phyloP scores from a whole-genome alignment of 2,888 invertebrate species.

The Cactoblastis cactorum region DNA sequence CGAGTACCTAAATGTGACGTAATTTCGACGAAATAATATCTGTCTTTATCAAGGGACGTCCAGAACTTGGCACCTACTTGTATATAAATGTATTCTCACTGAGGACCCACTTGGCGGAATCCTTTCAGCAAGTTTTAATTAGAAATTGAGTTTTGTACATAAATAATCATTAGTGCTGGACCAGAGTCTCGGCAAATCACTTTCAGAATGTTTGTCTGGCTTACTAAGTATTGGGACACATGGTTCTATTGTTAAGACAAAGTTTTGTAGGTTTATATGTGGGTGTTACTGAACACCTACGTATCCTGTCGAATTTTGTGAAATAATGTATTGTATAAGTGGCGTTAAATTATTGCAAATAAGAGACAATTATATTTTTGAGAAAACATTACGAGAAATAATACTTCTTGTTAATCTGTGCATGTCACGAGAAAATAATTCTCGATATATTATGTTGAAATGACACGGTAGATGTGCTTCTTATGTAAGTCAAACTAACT shows the following conservation, averaged over 20 bases:
- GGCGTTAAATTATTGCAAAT: too few species aligned
- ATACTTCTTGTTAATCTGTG: too few species aligned
- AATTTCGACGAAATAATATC: not conserved
- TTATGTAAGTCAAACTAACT: too few species aligned
- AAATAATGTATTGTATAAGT: too few species aligned
- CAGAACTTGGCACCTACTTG: not conserved
- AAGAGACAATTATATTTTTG: too few species aligned
- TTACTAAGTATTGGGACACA: conserved; percentile 14
- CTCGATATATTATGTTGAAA: too few species aligned
- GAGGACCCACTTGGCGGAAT: conserved; percentile 2
- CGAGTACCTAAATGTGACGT: not conserved
- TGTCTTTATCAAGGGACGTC: not conserved
- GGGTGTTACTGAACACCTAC: too few species aligned
- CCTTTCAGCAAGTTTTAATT: conserved; percentile 24
- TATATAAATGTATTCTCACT: conserved; percentile 2
- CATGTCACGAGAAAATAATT: too few species aligned
- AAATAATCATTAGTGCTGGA: conserved; percentile 27
- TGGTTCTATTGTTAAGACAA: not conserved
- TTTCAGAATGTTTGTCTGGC: conserved; percentile 20
- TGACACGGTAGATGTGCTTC: too few species aligned
- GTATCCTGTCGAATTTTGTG: too few species aligned
- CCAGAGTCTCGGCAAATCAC: conserved; percentile 22
- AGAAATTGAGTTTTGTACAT: conserved; percentile 19
- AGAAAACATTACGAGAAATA: too few species aligned
- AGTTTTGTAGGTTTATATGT: not conserved